A percentile compares a stretch with the other conserved stretches of the same genome.
Evolutionary conservation across 2,888 invertebrate species (phyloP).

Genomic region (Abrostola triplasia): DNA sequence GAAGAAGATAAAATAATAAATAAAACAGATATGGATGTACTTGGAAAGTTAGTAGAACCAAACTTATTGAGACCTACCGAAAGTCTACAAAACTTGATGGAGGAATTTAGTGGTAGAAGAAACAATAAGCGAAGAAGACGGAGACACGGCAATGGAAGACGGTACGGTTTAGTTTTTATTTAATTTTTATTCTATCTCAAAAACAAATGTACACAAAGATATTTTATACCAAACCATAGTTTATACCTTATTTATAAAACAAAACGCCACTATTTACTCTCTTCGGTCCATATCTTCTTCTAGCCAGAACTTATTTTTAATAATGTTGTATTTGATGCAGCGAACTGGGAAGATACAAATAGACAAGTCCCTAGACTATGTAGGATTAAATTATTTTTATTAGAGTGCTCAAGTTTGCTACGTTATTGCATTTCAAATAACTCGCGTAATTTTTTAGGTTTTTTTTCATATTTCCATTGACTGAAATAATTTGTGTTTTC

Average conservation of each 20-base stretch:
- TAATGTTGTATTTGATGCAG: no score
- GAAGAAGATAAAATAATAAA: conserved; percentile 74
- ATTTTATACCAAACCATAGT: no score
- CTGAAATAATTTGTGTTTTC: no score
- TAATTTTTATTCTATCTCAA: conserved; percentile 17
- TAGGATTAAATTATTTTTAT: not conserved
- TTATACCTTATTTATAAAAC: no score
- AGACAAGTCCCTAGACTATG: not conserved
- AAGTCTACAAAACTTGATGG: conserved; percentile 77
- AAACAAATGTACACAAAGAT: no score
- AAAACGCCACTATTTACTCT: no score
- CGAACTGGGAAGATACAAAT: no score
- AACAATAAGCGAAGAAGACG: conserved; percentile 69
- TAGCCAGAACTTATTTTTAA: no score
- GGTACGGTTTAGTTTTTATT: conserved; percentile 66
- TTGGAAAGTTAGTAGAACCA: conserved; percentile 66
- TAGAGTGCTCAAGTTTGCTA: not conserved
- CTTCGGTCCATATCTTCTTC: no score
- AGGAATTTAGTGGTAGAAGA: conserved; percentile 66
- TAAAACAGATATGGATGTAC: conserved; percentile 68
- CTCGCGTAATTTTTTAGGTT: not conserved
- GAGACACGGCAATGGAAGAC: conserved; percentile 81
- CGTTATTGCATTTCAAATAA: not conserved
- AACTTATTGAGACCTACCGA: conserved; percentile 79
- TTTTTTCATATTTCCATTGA: no score